Evolutionary conservation across 1,140 invertebrate genomes (phyloP).

Genomic region (Hestina assimilis): DNA sequence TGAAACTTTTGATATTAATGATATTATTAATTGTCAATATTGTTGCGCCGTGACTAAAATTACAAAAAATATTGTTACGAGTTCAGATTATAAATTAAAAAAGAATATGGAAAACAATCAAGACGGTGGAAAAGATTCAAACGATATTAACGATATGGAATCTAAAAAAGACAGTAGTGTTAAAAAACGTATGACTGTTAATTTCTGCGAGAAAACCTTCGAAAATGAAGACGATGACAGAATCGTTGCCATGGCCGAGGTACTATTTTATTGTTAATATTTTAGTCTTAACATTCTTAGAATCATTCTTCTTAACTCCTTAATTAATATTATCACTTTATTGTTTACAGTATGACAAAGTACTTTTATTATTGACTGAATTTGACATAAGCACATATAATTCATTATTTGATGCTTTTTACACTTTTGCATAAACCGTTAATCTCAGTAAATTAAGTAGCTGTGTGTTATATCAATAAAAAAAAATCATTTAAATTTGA

Average conservation of each 20-base stretch:
- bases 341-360: no score
- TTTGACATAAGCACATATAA: no score
- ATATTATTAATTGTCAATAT: constrained; percentile 43
- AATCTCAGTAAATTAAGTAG: no score
- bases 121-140: constrained; percentile 25
- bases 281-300: neutral
- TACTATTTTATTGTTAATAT: constrained; percentile 23
- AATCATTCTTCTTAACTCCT: neutral
- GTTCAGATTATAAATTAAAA: constrained; percentile 40
- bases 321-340: no score
- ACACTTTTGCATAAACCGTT: no score
- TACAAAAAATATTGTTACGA: constrained; percentile 23
- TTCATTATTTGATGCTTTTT: no score
- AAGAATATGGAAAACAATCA: constrained; percentile 38
- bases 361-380: no score
- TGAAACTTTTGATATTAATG: neutral
- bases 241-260: constrained; percentile 45
- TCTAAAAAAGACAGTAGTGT: constrained; percentile 18
- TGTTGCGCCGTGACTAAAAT: constrained; percentile 38
- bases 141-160: constrained; percentile 25
- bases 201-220: constrained; percentile 37
- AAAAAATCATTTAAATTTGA: no score
- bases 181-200: constrained; percentile 38
- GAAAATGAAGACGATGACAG: constrained; percentile 46
- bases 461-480: no score